Conservation (phyloP, 2,888 invertebrate genomes). For the Hirtodrosophila cameraria region DNA sequence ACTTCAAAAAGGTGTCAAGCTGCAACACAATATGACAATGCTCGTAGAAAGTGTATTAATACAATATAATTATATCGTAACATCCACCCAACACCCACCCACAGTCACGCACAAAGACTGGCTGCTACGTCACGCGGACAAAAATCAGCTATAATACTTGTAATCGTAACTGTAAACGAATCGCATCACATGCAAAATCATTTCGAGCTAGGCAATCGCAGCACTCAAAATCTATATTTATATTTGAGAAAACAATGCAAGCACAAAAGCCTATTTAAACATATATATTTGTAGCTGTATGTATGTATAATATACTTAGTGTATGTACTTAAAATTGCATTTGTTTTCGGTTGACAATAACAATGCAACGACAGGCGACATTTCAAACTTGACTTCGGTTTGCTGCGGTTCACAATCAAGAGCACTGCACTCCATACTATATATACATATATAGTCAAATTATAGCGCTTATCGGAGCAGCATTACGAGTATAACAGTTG, state of each 20-base stretch:
- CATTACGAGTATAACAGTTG: conserved; percentile 4
- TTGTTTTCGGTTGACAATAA: conserved; percentile 25
- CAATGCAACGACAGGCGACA: conserved; percentile 42
- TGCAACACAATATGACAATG: too few species aligned
- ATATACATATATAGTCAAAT: conserved; percentile 7
- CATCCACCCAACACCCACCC: conserved; percentile 21
- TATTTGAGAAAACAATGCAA: conserved; percentile 30
- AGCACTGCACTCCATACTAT: conserved; percentile 1
- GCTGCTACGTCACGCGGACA: conserved; percentile 1
- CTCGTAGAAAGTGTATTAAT: neutral
- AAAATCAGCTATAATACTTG: conserved; percentile 28
- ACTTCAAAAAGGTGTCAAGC: too few species aligned
- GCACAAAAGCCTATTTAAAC: neutral
- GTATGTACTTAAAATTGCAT: conserved; percentile 7
- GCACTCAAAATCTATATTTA: conserved; percentile 64
- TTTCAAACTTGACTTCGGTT: conserved; percentile 58
- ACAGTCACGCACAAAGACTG: conserved; percentile 23
- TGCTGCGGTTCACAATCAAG: conserved; percentile 49
- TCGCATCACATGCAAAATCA: conserved; percentile 53
- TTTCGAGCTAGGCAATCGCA: conserved; percentile 30
- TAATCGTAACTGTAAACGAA: conserved; percentile 43
- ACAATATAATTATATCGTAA: conserved; percentile 6
- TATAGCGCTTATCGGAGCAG: neutral
- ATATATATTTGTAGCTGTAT: neutral
- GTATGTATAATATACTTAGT: too few species aligned